phyloP scores from a whole-genome alignment of 2,797 vertebrate species.

The Setipinna tenuifilis region DNA sequence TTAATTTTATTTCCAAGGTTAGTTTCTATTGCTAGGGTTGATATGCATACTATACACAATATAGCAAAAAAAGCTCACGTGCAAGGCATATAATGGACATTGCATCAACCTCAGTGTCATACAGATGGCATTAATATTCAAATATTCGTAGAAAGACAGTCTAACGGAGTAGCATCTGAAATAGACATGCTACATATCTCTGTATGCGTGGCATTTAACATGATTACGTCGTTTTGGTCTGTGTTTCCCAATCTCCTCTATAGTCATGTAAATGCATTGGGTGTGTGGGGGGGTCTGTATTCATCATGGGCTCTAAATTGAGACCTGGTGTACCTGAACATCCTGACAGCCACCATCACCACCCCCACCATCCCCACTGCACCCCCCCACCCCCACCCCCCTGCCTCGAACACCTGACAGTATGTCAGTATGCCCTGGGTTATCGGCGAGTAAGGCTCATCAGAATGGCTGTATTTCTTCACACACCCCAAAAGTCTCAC shows the following conservation, averaged over 20 bases:
- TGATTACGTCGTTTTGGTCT: conserved; percentile 15
- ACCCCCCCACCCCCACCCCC: background rate
- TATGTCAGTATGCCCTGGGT: conserved; percentile 75
- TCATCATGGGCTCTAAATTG: conserved; percentile 64
- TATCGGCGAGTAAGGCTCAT: conserved; percentile 78
- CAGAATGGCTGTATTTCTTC: conserved; percentile 72
- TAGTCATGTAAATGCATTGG: background rate
- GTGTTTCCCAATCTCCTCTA: conserved; percentile 5
- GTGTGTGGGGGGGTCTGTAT: conserved; percentile 51
- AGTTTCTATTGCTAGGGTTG: background rate
- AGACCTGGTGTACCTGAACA: conserved; percentile 42
- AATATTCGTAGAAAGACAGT: background rate
- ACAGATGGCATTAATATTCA: conserved; percentile 2
- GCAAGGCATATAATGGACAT: background rate
- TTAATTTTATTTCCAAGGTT: background rate
- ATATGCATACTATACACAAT: too few relatives aligned
- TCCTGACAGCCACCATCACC: background rate
- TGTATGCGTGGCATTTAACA: conserved; percentile 6
- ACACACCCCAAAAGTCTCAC: conserved; percentile 71
- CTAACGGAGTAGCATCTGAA: background rate
- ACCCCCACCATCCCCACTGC: background rate
- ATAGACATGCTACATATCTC: background rate
- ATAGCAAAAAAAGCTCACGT: background rate
- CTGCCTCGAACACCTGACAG: conserved; percentile 63
- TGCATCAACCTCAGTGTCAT: background rate